phyloP scores from a whole-genome alignment of 2,113 vertebrate species.

The Neopipo cinnamomea region DNA sequence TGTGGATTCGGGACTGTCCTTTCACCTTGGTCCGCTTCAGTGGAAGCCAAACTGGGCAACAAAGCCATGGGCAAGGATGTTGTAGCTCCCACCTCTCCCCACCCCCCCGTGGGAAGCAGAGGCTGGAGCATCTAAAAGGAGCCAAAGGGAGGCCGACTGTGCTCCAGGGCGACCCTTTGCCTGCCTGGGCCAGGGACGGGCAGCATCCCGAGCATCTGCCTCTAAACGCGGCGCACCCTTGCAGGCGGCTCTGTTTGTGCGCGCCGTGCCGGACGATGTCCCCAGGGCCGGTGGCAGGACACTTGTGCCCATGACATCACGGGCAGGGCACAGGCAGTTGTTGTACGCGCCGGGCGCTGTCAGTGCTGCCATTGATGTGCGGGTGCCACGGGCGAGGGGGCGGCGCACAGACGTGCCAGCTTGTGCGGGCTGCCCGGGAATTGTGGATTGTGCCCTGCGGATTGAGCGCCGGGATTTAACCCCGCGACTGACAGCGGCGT shows the following conservation, averaged over 20 bases:
- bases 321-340: constrained; percentile 70
- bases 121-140: not conserved
- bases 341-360: not conserved
- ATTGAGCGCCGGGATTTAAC: not conserved
- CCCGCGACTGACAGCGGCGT: not conserved
- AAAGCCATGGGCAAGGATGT: accelerated
- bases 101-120: accelerated
- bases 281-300: constrained; percentile 72
- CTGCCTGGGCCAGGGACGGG: not conserved
- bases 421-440: constrained; percentile 60
- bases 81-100: not conserved
- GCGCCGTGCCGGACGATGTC: constrained; percentile 7
- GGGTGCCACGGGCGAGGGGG: constrained; percentile 23
- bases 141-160: not conserved
- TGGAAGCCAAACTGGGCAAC: not conserved
- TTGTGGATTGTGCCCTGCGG: constrained; percentile 49
- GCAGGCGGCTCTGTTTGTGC: constrained; percentile 11
- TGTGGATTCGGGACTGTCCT: not conserved
- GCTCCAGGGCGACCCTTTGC: not conserved
- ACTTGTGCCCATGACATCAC: constrained; percentile 75
- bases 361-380: constrained; percentile 75
- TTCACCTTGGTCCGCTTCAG: not conserved
- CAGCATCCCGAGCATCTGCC: not conserved
- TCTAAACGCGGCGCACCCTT: not conserved
- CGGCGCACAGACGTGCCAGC: constrained; percentile 73